Percentiles rank a stretch among this genome's conserved stretches.
Evolutionary conservation across 2,888 invertebrate genomes (phyloP).

Genomic region (Synanthedon formicaeformis): DNA sequence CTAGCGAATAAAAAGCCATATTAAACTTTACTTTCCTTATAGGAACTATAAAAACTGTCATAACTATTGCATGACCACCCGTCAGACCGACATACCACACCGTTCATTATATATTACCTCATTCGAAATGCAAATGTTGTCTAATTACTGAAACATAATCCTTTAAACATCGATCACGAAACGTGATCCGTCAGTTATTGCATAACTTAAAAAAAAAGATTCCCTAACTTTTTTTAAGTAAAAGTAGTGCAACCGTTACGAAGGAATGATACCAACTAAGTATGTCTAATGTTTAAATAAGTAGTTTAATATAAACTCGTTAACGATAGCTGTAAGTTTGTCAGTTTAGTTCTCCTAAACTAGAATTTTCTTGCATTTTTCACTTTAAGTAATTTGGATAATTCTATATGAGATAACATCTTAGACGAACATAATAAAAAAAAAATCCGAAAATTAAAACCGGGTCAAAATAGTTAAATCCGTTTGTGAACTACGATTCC

Average conservation of each 20-base stretch:
- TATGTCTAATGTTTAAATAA: neutral
- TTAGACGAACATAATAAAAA: too few relatives aligned
- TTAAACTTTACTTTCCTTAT: too few relatives aligned
- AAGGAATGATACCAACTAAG: slow-evolving; percentile 10
- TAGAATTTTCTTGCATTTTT: too few relatives aligned
- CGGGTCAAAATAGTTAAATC: too few relatives aligned
- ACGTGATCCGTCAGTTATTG: slow-evolving; percentile 37
- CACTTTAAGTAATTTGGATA: too few relatives aligned
- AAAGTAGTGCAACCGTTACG: slow-evolving; percentile 36
- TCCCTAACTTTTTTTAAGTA: slow-evolving; percentile 22
- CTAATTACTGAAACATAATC: slow-evolving; percentile 58
- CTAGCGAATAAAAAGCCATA: too few relatives aligned
- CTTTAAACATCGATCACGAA: slow-evolving; percentile 59
- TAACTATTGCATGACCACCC: neutral
- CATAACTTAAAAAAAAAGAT: slow-evolving; percentile 30
- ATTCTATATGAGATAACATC: too few relatives aligned
- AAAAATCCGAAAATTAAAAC: too few relatives aligned
- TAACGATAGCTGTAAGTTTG: neutral
- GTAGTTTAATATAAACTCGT: neutral
- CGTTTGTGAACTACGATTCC: too few relatives aligned
- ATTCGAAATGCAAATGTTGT: slow-evolving; percentile 54
- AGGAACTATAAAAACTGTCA: too few relatives aligned
- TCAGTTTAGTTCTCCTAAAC: too few relatives aligned
- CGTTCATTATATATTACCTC: slow-evolving; percentile 29
- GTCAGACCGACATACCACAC: neutral